Percentiles rank a stretch among this genome's conserved stretches.
Conservation (phyloP, 2,888 invertebrate genomes). For the Clistopyga incitator region DNA sequence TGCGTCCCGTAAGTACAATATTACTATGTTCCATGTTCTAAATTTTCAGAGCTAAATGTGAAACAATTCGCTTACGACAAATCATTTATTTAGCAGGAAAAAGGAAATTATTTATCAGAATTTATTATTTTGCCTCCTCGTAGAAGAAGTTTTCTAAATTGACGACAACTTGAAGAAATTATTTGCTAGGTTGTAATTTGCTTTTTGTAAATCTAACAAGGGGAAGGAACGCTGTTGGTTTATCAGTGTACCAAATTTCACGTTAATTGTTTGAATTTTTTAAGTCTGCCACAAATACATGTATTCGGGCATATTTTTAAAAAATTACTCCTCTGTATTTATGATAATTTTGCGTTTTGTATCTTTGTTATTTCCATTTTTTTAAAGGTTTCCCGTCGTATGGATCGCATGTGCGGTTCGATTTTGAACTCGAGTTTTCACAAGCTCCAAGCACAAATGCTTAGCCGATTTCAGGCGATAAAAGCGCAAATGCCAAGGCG, state of each 20-base stretch:
- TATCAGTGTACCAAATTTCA: too few relatives aligned
- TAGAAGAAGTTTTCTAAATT: too few relatives aligned
- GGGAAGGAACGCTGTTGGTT: too few relatives aligned
- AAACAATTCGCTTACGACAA: too few relatives aligned
- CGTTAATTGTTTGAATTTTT: too few relatives aligned
- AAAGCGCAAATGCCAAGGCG: constrained; percentile 96
- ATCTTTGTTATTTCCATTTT: constrained; percentile 14
- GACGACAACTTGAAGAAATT: too few relatives aligned
- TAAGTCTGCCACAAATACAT: too few relatives aligned
- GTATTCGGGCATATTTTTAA: too few relatives aligned
- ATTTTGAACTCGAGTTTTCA: constrained; percentile 94
- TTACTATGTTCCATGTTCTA: not conserved
- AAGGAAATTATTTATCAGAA: not conserved
- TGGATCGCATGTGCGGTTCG: constrained; percentile 92
- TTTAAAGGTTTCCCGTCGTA: constrained; percentile 91
- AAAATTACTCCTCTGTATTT: not conserved
- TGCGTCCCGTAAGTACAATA: constrained; percentile 89
- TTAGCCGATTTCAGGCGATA: constrained; percentile 93
- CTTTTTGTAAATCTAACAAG: too few relatives aligned
- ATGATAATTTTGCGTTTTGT: constrained; percentile 19
- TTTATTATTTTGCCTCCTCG: not conserved
- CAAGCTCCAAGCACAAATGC: constrained; percentile 93
- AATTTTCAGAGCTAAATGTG: not conserved
- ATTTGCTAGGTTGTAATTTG: too few relatives aligned
- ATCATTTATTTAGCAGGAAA: too few relatives aligned